These are phyloP conservation scores for Bimastos eiseni DNA, from an alignment of 2,888 invertebrate genomes.

Conservation along the genomic window DNA sequence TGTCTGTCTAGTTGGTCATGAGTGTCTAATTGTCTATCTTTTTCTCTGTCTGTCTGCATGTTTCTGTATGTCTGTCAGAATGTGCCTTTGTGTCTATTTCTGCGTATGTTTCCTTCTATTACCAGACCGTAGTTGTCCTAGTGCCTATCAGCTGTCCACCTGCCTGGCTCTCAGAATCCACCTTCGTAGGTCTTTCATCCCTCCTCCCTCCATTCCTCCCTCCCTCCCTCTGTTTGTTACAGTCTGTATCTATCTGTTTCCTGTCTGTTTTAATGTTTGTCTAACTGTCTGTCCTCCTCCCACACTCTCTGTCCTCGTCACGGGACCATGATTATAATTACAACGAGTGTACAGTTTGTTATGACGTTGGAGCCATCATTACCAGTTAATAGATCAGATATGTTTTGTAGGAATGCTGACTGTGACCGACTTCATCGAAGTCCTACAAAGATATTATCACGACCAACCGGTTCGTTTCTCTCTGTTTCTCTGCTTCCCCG, in stretches of 20 bases:
- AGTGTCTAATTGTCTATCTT: too few relatives aligned
- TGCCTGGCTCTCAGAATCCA: neutral
- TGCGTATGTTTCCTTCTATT: neutral
- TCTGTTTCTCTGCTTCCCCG: neutral
- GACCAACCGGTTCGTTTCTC: neutral
- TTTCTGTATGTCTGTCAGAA: neutral
- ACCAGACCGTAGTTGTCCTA: neutral
- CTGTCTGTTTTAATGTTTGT: too few relatives aligned
- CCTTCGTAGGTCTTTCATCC: neutral
- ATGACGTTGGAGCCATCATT: neutral
- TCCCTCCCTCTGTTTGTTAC: neutral
- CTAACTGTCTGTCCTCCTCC: too few relatives aligned
- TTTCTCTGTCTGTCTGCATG: neutral
- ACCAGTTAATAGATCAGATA: neutral
- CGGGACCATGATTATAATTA: neutral
- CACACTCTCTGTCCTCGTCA: too few relatives aligned
- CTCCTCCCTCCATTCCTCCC: neutral
- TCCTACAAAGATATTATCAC: slow-evolving; percentile 22
- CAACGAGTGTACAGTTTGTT: neutral
- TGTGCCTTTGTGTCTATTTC: neutral
- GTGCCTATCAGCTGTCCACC: too few relatives aligned
- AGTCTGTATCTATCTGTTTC: neutral
- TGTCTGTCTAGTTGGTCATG: too few relatives aligned
- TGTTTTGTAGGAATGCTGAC: slow-evolving; percentile 18
- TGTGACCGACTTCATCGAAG: slow-evolving; percentile 2